Percentiles rank a stretch among this genome's conserved stretches.
These are phyloP conservation scores for Limonius californicus DNA, from an alignment of 1,140 invertebrate genomes.

Conservation along the genomic window DNA sequence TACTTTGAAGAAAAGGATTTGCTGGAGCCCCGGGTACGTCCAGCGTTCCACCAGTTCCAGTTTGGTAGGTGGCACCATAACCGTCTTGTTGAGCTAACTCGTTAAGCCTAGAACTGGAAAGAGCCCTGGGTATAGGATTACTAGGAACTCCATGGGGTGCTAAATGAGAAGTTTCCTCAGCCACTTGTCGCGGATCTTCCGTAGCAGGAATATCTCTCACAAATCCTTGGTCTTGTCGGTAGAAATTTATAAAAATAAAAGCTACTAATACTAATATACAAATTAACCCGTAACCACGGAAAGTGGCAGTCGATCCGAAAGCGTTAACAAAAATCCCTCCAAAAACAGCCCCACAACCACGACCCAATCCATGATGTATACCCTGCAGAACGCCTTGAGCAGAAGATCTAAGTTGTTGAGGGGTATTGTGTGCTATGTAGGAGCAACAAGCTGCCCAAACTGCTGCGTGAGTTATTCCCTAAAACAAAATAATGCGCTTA, in stretches of 20 bases:
- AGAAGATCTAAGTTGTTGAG: conserved; percentile 79
- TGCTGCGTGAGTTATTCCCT: conserved; percentile 94
- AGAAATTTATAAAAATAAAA: conserved; percentile 89
- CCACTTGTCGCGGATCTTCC: conserved; percentile 79
- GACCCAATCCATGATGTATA: conserved; percentile 92
- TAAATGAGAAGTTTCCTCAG: conserved; percentile 81
- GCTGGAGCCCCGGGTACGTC: conserved; percentile 58
- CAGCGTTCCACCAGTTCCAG: conserved; percentile 58
- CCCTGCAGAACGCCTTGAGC: conserved; percentile 94
- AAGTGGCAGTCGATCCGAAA: conserved; percentile 83
- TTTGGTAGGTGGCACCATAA: conserved; percentile 73
- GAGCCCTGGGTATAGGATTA: conserved; percentile 82
- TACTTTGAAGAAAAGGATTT: conserved; percentile 49
- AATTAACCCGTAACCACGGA: conserved; percentile 84
- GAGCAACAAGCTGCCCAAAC: conserved; percentile 98
- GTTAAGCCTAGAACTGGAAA: conserved; percentile 77
- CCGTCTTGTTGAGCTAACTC: conserved; percentile 66
- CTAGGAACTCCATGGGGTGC: conserved; percentile 96
- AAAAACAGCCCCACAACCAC: conserved; percentile 93
- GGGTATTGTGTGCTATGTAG: conserved; percentile 94
- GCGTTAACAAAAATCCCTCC: conserved; percentile 75
- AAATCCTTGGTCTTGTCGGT: conserved; percentile 73
- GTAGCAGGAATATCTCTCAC: conserved; percentile 72
- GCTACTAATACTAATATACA: conserved; percentile 77
- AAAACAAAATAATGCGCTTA: conserved; percentile 26